Base-by-base conservation (phyloP, 1,140 invertebrate genomes). In the Macrocentrus cingulum region DNA sequence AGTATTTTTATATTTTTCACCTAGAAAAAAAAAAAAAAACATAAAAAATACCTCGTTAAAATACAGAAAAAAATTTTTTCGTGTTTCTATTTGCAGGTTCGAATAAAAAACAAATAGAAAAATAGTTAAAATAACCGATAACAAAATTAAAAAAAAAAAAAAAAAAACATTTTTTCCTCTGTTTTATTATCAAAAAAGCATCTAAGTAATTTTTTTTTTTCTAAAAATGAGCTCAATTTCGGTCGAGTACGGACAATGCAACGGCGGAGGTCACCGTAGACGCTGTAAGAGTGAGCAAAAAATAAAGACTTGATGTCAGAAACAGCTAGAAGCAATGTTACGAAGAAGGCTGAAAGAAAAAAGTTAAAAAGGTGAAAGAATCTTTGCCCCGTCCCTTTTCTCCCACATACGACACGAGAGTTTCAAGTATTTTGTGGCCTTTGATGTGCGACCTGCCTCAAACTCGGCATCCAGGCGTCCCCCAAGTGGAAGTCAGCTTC, bases 391-490 rank as follows among this genome's bases (percentile, higher is more conserved):
- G n/a, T n/a, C n/a, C n/a, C n/a, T n/a, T n/a, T n/a, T n/a, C n/a
- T n/a, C n/a, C n/a, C n/a, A n/a, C n/a, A n/a, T n/a, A n/a, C n/a
- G n/a, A 46, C 34, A 52, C 59, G 59, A 51, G 41, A 59, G 70
- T 64, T 66, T 80, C 69, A 72, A 80, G 77, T 77, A 69, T 74
- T 75, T 74, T 71, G 66, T 71, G 66, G 66, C 68, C 77, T 80
- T 80, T 80, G 76, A 80, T 77, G 75, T 80, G 61, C 71, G 65
- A 67, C 58, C 68, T 67, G 59, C 66, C 66, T 63, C 52, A 68
- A 68, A 68, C 64, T 68, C 66, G 61, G 58, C 56, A 44, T 51
- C 64, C 54, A 51, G 39, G 41, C 53, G 48, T 56, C 50, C 32
- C 49, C 56, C 46, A 52, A 55, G 53, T 59, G 45, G 52, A 52